Percentiles rank a stretch among this genome's conserved stretches.
These are phyloP conservation scores for Indri indri DNA, from an alignment of 2,113 vertebrate species.

Conservation along the genomic window DNA sequence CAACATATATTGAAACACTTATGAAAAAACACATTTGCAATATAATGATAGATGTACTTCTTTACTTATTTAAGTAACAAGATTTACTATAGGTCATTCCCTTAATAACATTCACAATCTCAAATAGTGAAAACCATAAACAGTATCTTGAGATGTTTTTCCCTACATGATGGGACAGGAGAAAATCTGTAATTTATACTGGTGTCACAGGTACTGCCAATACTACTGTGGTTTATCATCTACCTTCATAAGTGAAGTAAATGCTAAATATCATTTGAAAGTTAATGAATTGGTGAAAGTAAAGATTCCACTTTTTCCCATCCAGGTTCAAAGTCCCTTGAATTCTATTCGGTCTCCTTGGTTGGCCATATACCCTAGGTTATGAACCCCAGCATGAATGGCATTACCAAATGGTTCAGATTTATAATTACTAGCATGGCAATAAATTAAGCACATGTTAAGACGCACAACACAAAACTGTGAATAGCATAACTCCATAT, in stretches of 20 bases:
- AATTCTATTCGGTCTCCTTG: not conserved
- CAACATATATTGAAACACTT: not conserved
- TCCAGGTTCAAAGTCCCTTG: not conserved
- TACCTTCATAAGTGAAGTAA: not conserved
- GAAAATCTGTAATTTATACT: not conserved
- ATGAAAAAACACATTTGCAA: not conserved
- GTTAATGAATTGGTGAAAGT: constrained; percentile 1
- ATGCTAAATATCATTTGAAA: not conserved
- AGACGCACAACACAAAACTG: not conserved
- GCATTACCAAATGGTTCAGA: not conserved
- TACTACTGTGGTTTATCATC: not conserved
- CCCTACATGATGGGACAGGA: not conserved
- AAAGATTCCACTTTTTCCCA: not conserved
- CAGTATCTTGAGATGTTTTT: not conserved
- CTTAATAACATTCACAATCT: not conserved
- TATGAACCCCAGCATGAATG: not conserved
- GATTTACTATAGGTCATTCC: not conserved
- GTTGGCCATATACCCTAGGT: not conserved
- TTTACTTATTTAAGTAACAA: constrained; percentile 5
- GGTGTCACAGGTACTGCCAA: not conserved
- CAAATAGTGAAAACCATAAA: not conserved
- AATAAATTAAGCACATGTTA: not conserved
- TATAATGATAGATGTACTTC: not conserved
- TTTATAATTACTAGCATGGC: not conserved
- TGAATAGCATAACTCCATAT: not conserved